A percentile compares a stretch with the other conserved stretches of the same genome.
phyloP scores from a whole-genome alignment of 2,888 invertebrate species.

The Cecidostiba fungosa region DNA sequence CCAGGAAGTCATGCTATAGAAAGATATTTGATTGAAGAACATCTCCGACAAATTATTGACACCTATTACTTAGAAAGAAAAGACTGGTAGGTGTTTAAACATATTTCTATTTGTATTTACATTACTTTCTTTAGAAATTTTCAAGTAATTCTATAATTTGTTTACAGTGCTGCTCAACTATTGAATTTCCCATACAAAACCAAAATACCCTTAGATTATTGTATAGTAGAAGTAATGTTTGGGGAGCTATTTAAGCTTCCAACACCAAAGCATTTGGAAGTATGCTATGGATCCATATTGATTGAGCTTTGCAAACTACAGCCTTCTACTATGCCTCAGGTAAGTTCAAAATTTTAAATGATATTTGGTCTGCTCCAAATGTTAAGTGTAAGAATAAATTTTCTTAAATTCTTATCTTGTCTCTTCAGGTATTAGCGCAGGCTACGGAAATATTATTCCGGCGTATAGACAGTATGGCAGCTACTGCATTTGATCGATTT shows the following conservation, averaged over 20 bases:
- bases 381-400: not conserved
- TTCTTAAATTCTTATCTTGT: constrained; percentile 32
- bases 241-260: constrained; percentile 97
- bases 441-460: constrained; percentile 98
- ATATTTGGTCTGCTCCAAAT: not conserved
- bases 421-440: constrained; percentile 90
- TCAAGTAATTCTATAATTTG: constrained; percentile 10
- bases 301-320: constrained; percentile 98
- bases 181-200: constrained; percentile 95
- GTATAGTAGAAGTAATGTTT: constrained; percentile 98
- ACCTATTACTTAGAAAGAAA: constrained; percentile 94
- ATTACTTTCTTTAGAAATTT: constrained; percentile 5
- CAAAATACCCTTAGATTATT: constrained; percentile 98
- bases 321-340: constrained; percentile 98
- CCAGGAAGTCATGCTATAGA: constrained; percentile 99
- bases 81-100: constrained; percentile 85
- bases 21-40: constrained; percentile 98
- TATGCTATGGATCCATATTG: constrained; percentile 96
- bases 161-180: constrained; percentile 89
- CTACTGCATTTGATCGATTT: constrained; percentile 97
- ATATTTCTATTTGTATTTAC: constrained; percentile 47
- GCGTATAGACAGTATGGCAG: constrained; percentile 98
- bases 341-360: constrained; percentile 68
- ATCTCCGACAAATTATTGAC: constrained; percentile 95
- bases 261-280: constrained; percentile 92